Conservation (phyloP, 2,113 vertebrate genomes). For the Petromus typicus region DNA sequence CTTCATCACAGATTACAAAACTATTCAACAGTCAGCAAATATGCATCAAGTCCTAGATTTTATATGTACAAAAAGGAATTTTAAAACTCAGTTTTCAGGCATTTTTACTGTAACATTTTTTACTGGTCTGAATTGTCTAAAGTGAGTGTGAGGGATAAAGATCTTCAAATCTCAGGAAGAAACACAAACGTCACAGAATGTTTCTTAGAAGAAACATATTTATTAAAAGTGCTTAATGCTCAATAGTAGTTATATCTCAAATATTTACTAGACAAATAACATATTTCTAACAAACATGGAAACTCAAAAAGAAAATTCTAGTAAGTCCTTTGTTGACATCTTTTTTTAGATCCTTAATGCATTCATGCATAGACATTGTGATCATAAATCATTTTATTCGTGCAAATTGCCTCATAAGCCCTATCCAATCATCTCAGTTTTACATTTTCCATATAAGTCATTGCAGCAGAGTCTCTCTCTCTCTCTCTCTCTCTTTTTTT, state of each 20-base stretch:
- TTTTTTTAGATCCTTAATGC: background rate
- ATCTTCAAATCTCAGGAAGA: background rate
- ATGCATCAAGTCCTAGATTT: background rate
- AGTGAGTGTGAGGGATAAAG: background rate
- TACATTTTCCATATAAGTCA: background rate
- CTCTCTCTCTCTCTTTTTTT: too few species aligned
- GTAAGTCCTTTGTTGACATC: background rate
- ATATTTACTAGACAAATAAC: background rate
- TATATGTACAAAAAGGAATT: background rate
- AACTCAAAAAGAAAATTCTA: background rate
- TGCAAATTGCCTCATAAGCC: background rate
- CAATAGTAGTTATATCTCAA: background rate
- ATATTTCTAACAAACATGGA: background rate
- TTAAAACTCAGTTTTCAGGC: background rate
- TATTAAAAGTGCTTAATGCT: background rate
- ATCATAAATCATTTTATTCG: background rate
- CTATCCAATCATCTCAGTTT: background rate
- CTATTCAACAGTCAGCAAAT: background rate
- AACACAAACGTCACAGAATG: background rate
- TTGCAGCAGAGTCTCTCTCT: background rate
- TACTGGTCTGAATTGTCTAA: background rate
- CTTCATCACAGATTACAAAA: background rate
- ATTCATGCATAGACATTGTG: background rate
- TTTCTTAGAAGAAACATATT: background rate
- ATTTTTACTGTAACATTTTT: background rate